Evolutionary conservation across 2,113 vertebrate species (phyloP), one percentile per base, ranked within the genome.

Genomic region (Oceanodroma tethys): DNA sequence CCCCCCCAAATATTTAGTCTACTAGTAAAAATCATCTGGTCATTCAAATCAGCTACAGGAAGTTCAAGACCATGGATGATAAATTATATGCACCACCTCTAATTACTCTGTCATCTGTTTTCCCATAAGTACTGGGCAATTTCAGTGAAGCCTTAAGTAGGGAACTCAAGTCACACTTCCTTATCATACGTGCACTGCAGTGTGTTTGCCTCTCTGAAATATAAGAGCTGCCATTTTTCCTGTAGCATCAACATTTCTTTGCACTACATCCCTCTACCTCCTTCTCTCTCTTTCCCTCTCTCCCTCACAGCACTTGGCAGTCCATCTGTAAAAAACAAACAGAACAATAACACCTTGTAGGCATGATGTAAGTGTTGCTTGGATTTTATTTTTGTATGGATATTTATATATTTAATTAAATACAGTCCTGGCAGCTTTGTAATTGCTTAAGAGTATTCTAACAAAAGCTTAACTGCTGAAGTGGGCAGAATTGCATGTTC

Each of bases 391-490:
- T 95, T 84, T 87, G 65, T 87, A 59, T 1, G 3, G 62, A 55
- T 96, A 89, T 56, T 74, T 86, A 92, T 72, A 92, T 86, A 94
- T 89, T 93, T 85, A 95, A 97, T 93, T 95, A 95, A 93, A 90
- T 66, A 82, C 40, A 90, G n/a, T 66, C 23, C 50, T 97, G 95
- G 53, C 42, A 94, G 91, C 38, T 90, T 90, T 76, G 36, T 90
- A 97, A 92, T 92, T 95, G 55, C 89, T 86, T 91, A 95, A 95
- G 58, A 96, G n/a, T 73, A 80, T 95, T 76, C 91, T 93, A 91
- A 96, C 89, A 95, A 97, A 95, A 94, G 83, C 58, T 21, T 93
- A 88, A 91, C 66, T 93, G 93, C 86, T 95, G 95, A 95, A 94
- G 78, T 93, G 93, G 53, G 86, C 79, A 94, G 90, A 96, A 93